Base-by-base conservation (phyloP, 2,888 invertebrate species). In the Andrena marginata region DNA sequence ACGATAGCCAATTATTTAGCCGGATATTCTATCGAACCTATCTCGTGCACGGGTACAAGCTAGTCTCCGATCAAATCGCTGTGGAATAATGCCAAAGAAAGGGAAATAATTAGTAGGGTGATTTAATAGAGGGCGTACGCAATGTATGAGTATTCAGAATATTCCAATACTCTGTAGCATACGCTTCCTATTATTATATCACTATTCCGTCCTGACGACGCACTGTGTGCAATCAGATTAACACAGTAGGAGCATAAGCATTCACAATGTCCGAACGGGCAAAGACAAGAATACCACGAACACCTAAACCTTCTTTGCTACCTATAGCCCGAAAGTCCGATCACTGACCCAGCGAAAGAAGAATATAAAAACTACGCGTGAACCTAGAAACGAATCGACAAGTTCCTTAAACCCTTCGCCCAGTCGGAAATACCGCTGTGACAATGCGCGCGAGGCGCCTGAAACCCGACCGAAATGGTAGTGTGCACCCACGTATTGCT, bases 121-220 rank as follows among this genome's bases (percentile, higher is more conserved):
- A 76, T 68, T 89, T 82, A 88, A 91, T 89, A 90, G 90, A 89
- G 87, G 90, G 86, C 87, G 87, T 89, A 89, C 91, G 90, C 92
- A 93, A 90, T 91, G 89, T 91, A 92, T 92, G 92, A 93, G 91
- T 91, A 92, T 93, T 89, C 91, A 89, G 85, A 72, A 75, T 86
- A 84, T 85, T 78, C 80, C 73, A 69, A 82, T 83, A 82, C 88
- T 87, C 86, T n/a, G 82, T 85, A 87, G 90, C 85, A 89, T 89
- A 85, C 81, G 79, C 85, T 81, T 87, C 84, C 84, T 85, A 87
- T 88, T 84, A 88, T 84, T 89, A 88, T 84, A 86, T 81, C 78
- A 86, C 87, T 88, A 87, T 88, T 87, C 79, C 79, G 65, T 76
- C 54, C 79, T 74, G 77, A 87, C 80, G 1, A 23, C 33, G 74